These are phyloP conservation scores for Aspidapion aeneum DNA, from an alignment of 2,888 invertebrate species.

Conservation along the genomic window DNA sequence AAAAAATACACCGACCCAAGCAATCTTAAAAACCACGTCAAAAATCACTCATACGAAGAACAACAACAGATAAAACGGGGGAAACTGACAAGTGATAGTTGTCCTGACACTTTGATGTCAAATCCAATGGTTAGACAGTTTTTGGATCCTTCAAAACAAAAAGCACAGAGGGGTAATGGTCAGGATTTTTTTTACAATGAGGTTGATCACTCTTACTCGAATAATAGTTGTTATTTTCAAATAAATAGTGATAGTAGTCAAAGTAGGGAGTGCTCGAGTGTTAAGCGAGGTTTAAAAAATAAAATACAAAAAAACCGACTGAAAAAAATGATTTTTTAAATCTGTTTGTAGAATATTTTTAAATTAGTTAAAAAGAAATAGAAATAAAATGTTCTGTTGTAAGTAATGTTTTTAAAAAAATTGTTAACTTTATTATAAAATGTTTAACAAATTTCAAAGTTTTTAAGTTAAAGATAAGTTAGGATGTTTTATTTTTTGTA, in stretches of 20 bases:
- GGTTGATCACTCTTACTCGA: slow-evolving; percentile 39
- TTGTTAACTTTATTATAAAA: too few species aligned
- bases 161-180: slow-evolving; percentile 31
- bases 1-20: slow-evolving; percentile 95
- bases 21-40: slow-evolving; percentile 88
- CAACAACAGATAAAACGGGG: slow-evolving; percentile 45
- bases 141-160: slow-evolving; percentile 35
- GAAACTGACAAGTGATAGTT: slow-evolving; percentile 26
- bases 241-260: slow-evolving; percentile 2
- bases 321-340: slow-evolving; percentile 1
- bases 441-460: too few species aligned
- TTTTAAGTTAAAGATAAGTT: too few species aligned
- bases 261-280: slow-evolving; percentile 29
- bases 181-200: slow-evolving; percentile 18
- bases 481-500: too few species aligned
- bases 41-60: slow-evolving; percentile 62
- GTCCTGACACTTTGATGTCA: slow-evolving; percentile 15
- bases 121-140: slow-evolving; percentile 29
- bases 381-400: too few species aligned
- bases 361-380: too few species aligned
- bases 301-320: slow-evolving; percentile 43
- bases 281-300: slow-evolving; percentile 46
- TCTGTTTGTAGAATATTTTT: too few species aligned
- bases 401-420: too few species aligned
- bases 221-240: slow-evolving; percentile 6